These are phyloP conservation scores for Sisyra nigra DNA, from an alignment of 2,888 invertebrate species.

Conservation along the genomic window DNA sequence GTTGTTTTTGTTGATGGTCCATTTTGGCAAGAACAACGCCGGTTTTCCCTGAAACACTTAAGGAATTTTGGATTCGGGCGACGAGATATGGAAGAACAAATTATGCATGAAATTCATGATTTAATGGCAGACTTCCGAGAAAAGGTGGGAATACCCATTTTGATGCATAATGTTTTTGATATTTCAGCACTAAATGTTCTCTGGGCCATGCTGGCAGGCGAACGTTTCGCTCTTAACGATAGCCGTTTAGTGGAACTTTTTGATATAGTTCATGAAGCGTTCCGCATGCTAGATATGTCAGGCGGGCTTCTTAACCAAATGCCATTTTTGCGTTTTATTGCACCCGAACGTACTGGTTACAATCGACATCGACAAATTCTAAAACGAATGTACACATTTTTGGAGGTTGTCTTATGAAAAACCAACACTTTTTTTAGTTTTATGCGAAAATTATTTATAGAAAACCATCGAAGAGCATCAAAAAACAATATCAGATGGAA, in stretches of 20 bases:
- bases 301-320: conserved; percentile 53
- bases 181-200: conserved; percentile 47
- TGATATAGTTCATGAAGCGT: conserved; percentile 40
- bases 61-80: conserved; percentile 46
- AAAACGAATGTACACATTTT: conserved; percentile 34
- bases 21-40: conserved; percentile 46
- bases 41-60: conserved; percentile 47
- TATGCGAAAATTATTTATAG: conserved; percentile 19
- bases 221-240: conserved; percentile 44
- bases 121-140: conserved; percentile 30
- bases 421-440: background rate
- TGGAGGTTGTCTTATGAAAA: conserved; percentile 26
- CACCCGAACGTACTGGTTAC: conserved; percentile 46
- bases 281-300: conserved; percentile 42
- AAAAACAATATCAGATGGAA: conserved; percentile 25
- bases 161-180: conserved; percentile 36
- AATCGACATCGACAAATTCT: conserved; percentile 33
- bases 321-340: conserved; percentile 47
- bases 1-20: conserved; percentile 52
- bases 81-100: conserved; percentile 39
- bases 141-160: conserved; percentile 25
- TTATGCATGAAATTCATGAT: conserved; percentile 36
- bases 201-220: conserved; percentile 54
- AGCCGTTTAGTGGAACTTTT: conserved; percentile 35
- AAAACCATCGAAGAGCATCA: conserved; percentile 37